These are phyloP conservation scores for Lepisosteus osseus DNA, from an alignment of 2,113 vertebrate species.

Conservation along the genomic window DNA sequence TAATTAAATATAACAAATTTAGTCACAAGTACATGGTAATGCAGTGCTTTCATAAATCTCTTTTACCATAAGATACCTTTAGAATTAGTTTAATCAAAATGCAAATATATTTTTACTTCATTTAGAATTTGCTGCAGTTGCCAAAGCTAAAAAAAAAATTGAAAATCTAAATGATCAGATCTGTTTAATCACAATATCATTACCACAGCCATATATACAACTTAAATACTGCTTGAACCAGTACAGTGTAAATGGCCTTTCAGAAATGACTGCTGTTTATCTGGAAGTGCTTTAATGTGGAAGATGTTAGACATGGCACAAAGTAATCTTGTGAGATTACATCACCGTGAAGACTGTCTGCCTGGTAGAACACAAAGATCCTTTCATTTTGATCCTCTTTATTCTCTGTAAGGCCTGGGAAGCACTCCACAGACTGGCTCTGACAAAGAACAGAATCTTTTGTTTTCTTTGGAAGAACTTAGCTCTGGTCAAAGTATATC, in stretches of 20 bases:
- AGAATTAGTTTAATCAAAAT: too few species aligned
- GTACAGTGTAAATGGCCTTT: background rate
- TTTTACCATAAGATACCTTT: too few species aligned
- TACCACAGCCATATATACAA: too few species aligned
- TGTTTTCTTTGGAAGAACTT: background rate
- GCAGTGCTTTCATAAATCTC: too few species aligned
- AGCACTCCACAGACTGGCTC: slow-evolving; percentile 15
- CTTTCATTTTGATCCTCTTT: slow-evolving; percentile 26
- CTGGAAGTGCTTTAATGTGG: background rate
- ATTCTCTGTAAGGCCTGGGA: slow-evolving; percentile 1
- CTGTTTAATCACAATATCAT: too few species aligned
- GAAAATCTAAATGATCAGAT: too few species aligned
- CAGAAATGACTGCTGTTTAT: background rate
- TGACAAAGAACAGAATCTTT: slow-evolving; percentile 4
- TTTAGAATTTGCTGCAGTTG: too few species aligned
- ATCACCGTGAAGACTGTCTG: slow-evolving; percentile 25
- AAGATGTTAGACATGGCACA: slow-evolving; percentile 11
- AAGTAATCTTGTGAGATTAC: slow-evolving; percentile 19
- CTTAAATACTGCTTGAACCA: too few species aligned
- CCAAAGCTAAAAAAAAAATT: too few species aligned
- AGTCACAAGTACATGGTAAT: too few species aligned
- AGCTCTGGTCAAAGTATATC: background rate
- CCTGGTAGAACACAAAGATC: slow-evolving; percentile 23
- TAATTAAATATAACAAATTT: too few species aligned
- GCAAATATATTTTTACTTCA: too few species aligned